These are phyloP conservation scores for Psittacula echo DNA, from an alignment of 2,797 vertebrate species.

Conservation along the genomic window DNA sequence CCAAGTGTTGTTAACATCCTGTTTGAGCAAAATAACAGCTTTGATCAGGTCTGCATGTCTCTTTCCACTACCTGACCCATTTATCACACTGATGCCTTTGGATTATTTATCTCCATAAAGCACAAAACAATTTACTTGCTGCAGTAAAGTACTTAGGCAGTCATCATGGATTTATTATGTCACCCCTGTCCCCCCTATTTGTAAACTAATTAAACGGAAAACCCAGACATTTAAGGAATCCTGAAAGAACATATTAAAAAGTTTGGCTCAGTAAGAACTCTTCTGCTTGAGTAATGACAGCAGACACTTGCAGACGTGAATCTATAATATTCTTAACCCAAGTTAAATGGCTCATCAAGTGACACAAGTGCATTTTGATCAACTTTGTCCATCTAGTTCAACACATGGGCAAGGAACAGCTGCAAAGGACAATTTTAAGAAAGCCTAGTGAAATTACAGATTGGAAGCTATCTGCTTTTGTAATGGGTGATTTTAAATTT, in stretches of 20 bases:
- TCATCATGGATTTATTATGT: neutral
- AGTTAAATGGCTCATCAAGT: neutral
- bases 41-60: neutral
- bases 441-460: neutral
- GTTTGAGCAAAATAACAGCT: neutral
- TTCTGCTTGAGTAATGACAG: neutral
- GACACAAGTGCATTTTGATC: neutral
- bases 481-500: neutral
- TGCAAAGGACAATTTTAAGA: neutral
- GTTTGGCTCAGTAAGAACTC: neutral
- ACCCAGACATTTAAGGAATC: neutral
- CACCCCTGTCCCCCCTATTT: neutral
- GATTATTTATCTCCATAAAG: neutral
- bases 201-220: neutral
- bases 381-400: neutral
- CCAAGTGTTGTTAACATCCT: neutral
- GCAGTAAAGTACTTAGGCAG: neutral
- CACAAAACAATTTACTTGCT: neutral
- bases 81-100: neutral
- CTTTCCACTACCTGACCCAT: neutral
- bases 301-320: neutral
- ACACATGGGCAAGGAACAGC: neutral
- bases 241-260: neutral
- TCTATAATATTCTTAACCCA: neutral
- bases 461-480: neutral